Base-by-base conservation (phyloP, 2,113 vertebrate genomes). In the Pseudolaguvia tuberculata region DNA sequence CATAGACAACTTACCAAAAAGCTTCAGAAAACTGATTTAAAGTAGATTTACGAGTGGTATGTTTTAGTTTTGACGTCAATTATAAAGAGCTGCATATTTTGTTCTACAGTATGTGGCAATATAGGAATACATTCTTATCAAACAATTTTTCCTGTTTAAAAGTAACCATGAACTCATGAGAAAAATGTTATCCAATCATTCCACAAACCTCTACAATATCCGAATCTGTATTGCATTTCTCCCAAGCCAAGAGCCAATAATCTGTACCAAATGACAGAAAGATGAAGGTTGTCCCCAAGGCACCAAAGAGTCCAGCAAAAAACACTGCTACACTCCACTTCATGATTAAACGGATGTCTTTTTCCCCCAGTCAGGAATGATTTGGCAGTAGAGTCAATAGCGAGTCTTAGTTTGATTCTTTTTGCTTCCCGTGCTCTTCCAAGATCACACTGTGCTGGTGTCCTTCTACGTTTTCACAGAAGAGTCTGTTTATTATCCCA, bases 181-280 rank as follows among this genome's bases (percentile, higher is more conserved):
- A 39, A 31, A 47, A 63, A 58, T 25, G 50, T 47, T 25, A 29
- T 29, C 1, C 5, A 42, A 50, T 14, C 6, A 5, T 27, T 39
- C 18, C 48, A 85, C 89, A 71, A 75, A 91, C 90, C 88, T 86
- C 45, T 42, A 51, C 0, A 21, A 25, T 55, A 56, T 70, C 74
- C 1, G 1, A 75, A 27, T 55, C 72, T 10, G 66, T 62, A 18
- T 58, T 48, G 84, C 94, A 98, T 7, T 77, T 91, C 90, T 97
- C 94, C 1, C 91, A 93, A 63, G 89, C 95, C 78, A 98, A 87
- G 80, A 99, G 93, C 97, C 97, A 99, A 79, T 98, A 98, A 87
- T 99, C 95, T 0, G 95, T 96, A 88, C 96, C 96, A 88, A 98
- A 99, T 0, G 97, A 93, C 75, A 97, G 88, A 72, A 99, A 85